Evolutionary conservation across 1,140 invertebrate species (phyloP).

Genomic region (Carposina sasakii): DNA sequence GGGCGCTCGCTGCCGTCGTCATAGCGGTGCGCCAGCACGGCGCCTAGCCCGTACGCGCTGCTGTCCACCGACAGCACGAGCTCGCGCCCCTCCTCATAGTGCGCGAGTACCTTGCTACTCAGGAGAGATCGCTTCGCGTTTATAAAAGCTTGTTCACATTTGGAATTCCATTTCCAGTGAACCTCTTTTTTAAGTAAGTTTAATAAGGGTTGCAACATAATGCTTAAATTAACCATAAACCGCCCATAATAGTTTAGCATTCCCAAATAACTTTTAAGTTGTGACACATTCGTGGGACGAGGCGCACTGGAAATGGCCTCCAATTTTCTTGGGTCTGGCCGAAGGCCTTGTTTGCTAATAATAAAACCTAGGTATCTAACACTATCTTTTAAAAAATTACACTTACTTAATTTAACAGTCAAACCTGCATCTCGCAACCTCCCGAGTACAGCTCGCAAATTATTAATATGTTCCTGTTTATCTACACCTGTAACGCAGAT

Average conservation of each 20-base stretch:
- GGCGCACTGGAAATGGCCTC: constrained; percentile 6
- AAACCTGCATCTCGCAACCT: not conserved
- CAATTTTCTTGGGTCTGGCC: not conserved
- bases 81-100: constrained; percentile 43
- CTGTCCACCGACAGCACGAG: constrained; percentile 65
- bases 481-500: constrained; percentile 16
- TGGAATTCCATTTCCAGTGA: constrained; percentile 3
- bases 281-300: constrained; percentile 4
- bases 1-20: constrained; percentile 42
- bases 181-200: constrained; percentile 6
- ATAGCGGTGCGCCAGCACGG: constrained; percentile 49
- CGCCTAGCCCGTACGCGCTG: constrained; percentile 52
- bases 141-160: constrained; percentile 3
- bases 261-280: constrained; percentile 27
- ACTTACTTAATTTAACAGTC: not conserved
- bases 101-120: constrained; percentile 16
- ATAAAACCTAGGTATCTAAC: constrained; percentile 20
- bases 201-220: constrained; percentile 13
- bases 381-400: constrained; percentile 12
- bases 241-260: constrained; percentile 29
- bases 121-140: not conserved
- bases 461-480: not conserved
- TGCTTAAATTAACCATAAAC: constrained; percentile 17
- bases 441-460: not conserved
- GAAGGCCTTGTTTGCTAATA: not conserved